phyloP scores from a whole-genome alignment of 2,797 vertebrate species.

The Alfaro cultratus region DNA sequence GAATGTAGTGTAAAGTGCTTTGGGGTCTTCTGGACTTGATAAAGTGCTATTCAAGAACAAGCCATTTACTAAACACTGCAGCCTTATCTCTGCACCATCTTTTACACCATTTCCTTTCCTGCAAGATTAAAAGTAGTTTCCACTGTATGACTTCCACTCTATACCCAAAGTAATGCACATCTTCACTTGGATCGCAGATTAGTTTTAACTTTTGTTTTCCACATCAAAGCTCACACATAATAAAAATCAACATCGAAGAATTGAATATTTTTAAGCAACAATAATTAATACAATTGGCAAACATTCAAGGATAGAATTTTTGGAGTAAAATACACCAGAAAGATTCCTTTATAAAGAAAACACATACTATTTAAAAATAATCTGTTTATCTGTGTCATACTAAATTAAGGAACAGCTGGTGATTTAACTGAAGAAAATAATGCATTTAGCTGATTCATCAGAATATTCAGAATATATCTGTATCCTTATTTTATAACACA shows the following conservation, averaged over 20 bases:
- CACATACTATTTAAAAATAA: not conserved
- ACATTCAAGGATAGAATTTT: not conserved
- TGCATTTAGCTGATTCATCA: not conserved
- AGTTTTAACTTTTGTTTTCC: not conserved
- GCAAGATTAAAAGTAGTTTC: not conserved
- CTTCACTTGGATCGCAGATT: not conserved
- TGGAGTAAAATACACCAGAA: not conserved
- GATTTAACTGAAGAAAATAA: not conserved
- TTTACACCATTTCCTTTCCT: not conserved
- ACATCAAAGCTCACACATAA: not conserved
- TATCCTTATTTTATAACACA: not conserved
- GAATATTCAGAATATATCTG: not conserved
- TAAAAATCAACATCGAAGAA: not conserved
- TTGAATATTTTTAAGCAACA: not conserved
- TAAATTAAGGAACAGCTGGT: not conserved
- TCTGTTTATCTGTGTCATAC: not conserved
- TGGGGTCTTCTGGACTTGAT: too few relatives aligned
- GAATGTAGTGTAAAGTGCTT: too few relatives aligned
- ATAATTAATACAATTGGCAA: not conserved
- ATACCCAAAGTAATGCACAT: not conserved
- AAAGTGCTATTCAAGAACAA: too few relatives aligned
- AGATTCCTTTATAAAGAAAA: not conserved
- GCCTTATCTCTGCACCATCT: not conserved
- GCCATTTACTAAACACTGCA: not conserved
- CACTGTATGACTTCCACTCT: not conserved